Evolutionary conservation across 2,888 invertebrate species (phyloP).

Genomic region (Zygaena filipendulae): DNA sequence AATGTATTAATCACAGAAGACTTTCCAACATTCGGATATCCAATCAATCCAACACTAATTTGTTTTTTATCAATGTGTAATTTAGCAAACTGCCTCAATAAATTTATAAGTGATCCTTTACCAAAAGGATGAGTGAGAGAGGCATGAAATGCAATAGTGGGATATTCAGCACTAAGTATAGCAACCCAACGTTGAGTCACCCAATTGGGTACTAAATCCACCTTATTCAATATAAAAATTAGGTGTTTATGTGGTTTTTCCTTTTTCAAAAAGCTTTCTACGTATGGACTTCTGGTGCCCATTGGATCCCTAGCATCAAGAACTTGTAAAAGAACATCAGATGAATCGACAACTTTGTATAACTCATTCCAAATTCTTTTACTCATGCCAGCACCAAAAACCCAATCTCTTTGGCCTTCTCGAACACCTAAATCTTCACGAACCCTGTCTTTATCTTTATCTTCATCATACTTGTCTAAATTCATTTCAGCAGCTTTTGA

Average conservation of each 20-base stretch:
- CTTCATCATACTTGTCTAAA: slow-evolving; percentile 80
- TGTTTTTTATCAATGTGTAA: slow-evolving; percentile 97
- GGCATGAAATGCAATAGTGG: slow-evolving; percentile 98
- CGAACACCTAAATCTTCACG: slow-evolving; percentile 84
- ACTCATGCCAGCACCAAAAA: slow-evolving; percentile 96
- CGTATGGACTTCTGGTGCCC: slow-evolving; percentile 93
- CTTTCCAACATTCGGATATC: slow-evolving; percentile 99
- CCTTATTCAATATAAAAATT: slow-evolving; percentile 97
- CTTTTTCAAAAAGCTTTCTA: slow-evolving; percentile 90
- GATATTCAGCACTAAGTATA: slow-evolving; percentile 92
- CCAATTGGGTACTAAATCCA: slow-evolving; percentile 97
- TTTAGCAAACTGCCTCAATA: slow-evolving; percentile 95
- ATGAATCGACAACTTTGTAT: slow-evolving; percentile 98
- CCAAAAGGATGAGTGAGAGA: slow-evolving; percentile 98
- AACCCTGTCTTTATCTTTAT: slow-evolving; percentile 86
- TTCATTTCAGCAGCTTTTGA: slow-evolving; percentile 77
- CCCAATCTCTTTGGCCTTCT: slow-evolving; percentile 89
- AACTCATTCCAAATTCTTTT: slow-evolving; percentile 99
- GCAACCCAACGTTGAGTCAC: slow-evolving; percentile 98
- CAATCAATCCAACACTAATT: slow-evolving; percentile 98
- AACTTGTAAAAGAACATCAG: slow-evolving; percentile 96
- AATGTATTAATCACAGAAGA: slow-evolving; percentile 98
- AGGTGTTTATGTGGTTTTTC: slow-evolving; percentile 98
- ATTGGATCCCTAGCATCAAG: slow-evolving; percentile 97
- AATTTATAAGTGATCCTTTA: slow-evolving; percentile 96